Base-by-base conservation (phyloP, 2,797 vertebrate genomes). In the Urosaurus nigricauda region DNA sequence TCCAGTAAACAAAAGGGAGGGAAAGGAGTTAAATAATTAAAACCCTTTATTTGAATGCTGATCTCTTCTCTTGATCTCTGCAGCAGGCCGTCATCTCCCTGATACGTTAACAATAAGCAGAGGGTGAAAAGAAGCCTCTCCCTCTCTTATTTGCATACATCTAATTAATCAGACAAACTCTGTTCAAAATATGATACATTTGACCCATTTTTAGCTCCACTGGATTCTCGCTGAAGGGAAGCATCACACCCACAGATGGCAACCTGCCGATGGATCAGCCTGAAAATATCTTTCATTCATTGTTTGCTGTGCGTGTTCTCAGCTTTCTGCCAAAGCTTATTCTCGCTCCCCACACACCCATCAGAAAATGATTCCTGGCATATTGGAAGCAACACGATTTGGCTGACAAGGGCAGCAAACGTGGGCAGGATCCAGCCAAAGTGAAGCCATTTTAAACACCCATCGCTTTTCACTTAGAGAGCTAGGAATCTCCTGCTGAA, bases 11-110 rank as follows among this genome's bases (percentile, higher is more conserved):
- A 91, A 93, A 94, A 95, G 94, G 93, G 94, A 91, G 93, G 94
- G 89, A 19, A 8, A 63, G 8, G 79, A 75, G 56, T 83, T 95
- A 94, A 95, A 93, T 95, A 95, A 96, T 95, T 95, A 95, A 94
- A 47, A 92, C 87, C 91, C 87, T 93, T 89, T 94, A 82, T 95
- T 4, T 1, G 84, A 85, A 93, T 82, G 79, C 82, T 92, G 93
- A 92, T 91, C 79, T 87, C 51, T 93, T 92, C 90, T 90, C 90
- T 95, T 93, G 92, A 95, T 95, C 92, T 94, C 88, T 88, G 19
- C 85, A 80, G 90, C 87, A 90, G 87, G 65, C 92, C 60, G 65
- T 92, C 95, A 94, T 94, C 92, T 93, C 93, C 86, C 60, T 87
- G 83, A 89, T 82, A 74, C 12, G 87, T 92, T 92, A 79, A 92